These are phyloP conservation scores for Phacellophora camtschatica DNA, from an alignment of 30 jellyfish, hydroid and myxozoan genomes.

Conservation along the genomic window DNA sequence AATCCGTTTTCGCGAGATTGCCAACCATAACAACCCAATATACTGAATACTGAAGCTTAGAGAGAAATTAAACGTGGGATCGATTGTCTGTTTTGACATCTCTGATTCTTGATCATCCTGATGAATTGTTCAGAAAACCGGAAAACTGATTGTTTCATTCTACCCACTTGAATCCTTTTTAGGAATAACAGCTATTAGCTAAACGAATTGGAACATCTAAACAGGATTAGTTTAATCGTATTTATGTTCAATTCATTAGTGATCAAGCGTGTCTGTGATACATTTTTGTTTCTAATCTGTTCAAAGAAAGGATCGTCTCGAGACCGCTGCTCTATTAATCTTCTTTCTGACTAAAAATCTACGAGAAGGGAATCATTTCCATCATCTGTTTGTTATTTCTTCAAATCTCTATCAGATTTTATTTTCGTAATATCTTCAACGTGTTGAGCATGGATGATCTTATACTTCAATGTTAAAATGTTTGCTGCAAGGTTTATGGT, in stretches of 20 bases:
- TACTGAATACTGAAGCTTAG: too few relatives aligned
- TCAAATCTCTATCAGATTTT: neutral
- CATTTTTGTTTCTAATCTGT: neutral
- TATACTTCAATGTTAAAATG: neutral
- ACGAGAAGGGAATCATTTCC: neutral
- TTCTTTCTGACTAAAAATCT: neutral
- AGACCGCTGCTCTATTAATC: neutral
- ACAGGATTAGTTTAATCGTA: neutral
- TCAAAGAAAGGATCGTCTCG: neutral
- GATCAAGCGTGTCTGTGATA: neutral
- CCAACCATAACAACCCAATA: too few relatives aligned
- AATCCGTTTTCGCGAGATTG: too few relatives aligned
- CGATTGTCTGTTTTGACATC: too few relatives aligned
- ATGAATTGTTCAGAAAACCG: neutral
- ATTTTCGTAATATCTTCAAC: neutral
- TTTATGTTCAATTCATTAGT: neutral
- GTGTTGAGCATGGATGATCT: neutral
- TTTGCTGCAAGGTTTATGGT: neutral
- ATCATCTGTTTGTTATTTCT: constrained; percentile 57
- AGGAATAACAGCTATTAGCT: neutral
- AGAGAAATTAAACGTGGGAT: too few relatives aligned
- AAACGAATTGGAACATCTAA: neutral
- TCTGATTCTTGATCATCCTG: neutral
- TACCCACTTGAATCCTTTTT: neutral
- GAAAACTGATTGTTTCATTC: too few relatives aligned